Evolutionary conservation across 2,888 invertebrate species (phyloP).

Genomic region (Drosophila niveifrons): DNA sequence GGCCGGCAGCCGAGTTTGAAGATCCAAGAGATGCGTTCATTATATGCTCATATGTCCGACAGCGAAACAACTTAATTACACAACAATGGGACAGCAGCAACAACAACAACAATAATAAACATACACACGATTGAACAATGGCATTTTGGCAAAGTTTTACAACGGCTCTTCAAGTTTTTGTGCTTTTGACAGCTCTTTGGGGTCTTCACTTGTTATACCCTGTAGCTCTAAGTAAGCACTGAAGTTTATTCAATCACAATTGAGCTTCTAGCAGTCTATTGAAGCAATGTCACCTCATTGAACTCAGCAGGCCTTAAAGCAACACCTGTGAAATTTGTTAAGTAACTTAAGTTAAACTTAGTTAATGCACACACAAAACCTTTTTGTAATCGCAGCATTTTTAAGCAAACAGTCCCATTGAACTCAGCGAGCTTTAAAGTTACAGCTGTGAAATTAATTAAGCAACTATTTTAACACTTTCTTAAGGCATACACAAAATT

Average conservation of each 20-base stretch:
- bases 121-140: slow-evolving; percentile 55
- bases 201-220: slow-evolving; percentile 21
- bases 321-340: too few species aligned
- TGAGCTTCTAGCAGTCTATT: too few species aligned
- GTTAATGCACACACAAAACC: too few species aligned
- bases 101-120: slow-evolving; percentile 24
- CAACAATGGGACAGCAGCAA: slow-evolving; percentile 53
- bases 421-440: neutral
- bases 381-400: too few species aligned
- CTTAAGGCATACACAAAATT: neutral
- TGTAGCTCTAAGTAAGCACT: neutral
- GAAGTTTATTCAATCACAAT: too few species aligned
- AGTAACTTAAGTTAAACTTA: too few species aligned
- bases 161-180: slow-evolving; percentile 51
- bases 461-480: neutral
- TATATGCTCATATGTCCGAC: slow-evolving; percentile 61
- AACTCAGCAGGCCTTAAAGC: too few species aligned
- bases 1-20: slow-evolving; percentile 54
- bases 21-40: slow-evolving; percentile 56
- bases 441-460: neutral
- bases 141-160: slow-evolving; percentile 62
- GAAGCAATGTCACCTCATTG: too few species aligned
- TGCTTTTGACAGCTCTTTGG: slow-evolving; percentile 47
- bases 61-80: slow-evolving; percentile 81
- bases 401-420: neutral